phyloP scores from a whole-genome alignment of 92 coral and sea anemone genomes.

The Montipora capitata region DNA sequence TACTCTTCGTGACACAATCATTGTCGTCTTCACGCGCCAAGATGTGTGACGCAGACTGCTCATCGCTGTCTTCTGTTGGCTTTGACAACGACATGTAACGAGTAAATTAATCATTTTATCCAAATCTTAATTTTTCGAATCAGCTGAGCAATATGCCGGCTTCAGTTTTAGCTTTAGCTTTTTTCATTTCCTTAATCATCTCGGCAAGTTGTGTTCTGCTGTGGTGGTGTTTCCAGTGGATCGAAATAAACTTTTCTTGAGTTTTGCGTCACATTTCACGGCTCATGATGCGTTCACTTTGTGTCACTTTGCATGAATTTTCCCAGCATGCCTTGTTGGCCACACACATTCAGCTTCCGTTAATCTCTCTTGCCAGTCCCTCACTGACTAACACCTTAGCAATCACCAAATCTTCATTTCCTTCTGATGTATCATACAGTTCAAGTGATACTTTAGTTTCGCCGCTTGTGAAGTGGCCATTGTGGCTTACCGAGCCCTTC shows the following conservation, averaged over 20 bases:
- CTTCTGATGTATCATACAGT: constrained; percentile 85
- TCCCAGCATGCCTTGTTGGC: background rate
- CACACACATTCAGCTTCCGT: background rate
- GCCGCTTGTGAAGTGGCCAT: constrained; percentile 55
- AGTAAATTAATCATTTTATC: background rate
- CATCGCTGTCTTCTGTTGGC: no score
- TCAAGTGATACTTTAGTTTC: constrained; percentile 75
- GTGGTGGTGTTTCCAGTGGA: background rate
- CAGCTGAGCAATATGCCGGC: no score
- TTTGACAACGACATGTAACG: no score
- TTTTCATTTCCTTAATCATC: background rate
- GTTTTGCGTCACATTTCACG: background rate
- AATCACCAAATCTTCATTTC: constrained; percentile 75
- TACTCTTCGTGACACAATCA: no score
- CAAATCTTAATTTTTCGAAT: no score
- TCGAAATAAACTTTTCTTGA: background rate
- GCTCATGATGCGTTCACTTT: background rate
- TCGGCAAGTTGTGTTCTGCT: background rate
- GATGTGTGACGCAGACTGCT: no score
- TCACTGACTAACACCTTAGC: constrained; percentile 81
- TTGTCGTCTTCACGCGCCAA: no score
- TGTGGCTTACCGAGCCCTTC: constrained; percentile 66
- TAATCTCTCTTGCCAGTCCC: constrained; percentile 71
- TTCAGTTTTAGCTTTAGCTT: no score
- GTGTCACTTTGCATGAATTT: background rate